phyloP scores from a whole-genome alignment of 1,140 invertebrate species.

The Nephotettix cincticeps region DNA sequence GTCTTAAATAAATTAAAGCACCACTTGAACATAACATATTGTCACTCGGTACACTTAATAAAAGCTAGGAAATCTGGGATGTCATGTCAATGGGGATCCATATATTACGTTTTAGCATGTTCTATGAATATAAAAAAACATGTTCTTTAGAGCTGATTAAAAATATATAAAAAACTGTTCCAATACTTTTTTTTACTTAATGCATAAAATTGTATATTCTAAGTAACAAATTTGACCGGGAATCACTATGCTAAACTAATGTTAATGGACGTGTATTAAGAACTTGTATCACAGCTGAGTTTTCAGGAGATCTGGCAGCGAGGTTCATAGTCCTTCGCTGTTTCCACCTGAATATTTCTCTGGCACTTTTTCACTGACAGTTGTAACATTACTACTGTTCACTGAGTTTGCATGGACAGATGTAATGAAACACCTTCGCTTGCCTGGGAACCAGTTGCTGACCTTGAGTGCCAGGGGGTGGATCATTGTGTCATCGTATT shows the following conservation, averaged over 20 bases:
- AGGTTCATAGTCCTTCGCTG: not conserved
- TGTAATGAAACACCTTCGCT: constrained; percentile 31
- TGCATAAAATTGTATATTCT: too few relatives aligned
- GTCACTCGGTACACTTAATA: too few relatives aligned
- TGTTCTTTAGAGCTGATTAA: too few relatives aligned
- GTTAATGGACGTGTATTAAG: not conserved
- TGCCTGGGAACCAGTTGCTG: constrained; percentile 56
- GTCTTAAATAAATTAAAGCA: too few relatives aligned
- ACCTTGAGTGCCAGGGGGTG: constrained; percentile 62
- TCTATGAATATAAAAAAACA: too few relatives aligned
- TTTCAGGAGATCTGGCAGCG: not conserved
- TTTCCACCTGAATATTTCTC: constrained; percentile 14
- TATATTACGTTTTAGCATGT: too few relatives aligned
- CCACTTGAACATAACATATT: too few relatives aligned
- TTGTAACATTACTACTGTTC: constrained; percentile 5
- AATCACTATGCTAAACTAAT: not conserved
- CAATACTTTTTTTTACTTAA: too few relatives aligned
- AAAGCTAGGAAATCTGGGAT: too few relatives aligned
- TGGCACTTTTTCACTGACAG: constrained; percentile 21
- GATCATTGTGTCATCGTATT: constrained; percentile 64
- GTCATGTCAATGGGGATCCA: too few relatives aligned
- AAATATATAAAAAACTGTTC: too few relatives aligned
- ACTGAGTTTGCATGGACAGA: not conserved
- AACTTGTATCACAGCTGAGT: constrained; percentile 2
- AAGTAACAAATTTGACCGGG: too few relatives aligned